phyloP scores from a whole-genome alignment of 2,797 vertebrate species.

The Setipinna tenuifilis region DNA sequence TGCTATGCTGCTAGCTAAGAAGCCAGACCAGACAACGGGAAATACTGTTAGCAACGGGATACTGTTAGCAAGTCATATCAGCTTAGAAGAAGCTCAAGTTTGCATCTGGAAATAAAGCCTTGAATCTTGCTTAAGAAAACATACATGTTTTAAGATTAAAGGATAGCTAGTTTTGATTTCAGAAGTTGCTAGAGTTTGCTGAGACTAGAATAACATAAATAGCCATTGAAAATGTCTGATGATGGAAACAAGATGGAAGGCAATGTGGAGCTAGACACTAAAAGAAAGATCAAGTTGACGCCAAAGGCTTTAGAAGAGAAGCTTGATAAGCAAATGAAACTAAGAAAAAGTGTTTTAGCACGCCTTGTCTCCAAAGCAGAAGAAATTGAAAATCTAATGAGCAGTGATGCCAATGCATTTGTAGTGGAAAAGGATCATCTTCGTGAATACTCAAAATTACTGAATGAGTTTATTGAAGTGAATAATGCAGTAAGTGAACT shows the following conservation, averaged over 20 bases:
- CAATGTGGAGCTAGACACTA: not conserved
- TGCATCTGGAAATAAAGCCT: not conserved
- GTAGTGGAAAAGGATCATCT: constrained; percentile 4
- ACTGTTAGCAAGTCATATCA: not conserved
- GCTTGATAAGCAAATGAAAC: constrained; percentile 20
- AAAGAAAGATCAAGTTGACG: not conserved
- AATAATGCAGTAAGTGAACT: constrained; percentile 15
- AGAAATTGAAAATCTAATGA: constrained; percentile 9
- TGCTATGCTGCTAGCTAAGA: not conserved
- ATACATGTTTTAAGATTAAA: not conserved
- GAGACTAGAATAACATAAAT: not conserved
- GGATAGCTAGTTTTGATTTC: not conserved
- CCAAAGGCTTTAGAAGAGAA: constrained; percentile 5
- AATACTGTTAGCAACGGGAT: not conserved
- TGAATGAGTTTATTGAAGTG: constrained; percentile 6
- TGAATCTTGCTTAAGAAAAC: not conserved
- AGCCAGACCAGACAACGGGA: not conserved
- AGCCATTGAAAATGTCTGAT: not conserved
- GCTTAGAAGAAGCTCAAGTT: not conserved
- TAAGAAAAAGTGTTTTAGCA: constrained; percentile 6
- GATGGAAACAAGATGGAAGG: not conserved
- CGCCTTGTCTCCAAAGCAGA: constrained; percentile 17
- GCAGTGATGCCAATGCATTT: not conserved
- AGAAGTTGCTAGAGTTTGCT: not conserved
- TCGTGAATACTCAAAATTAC: constrained; percentile 12